A percentile compares a stretch with the other conserved stretches of the same genome.
These are phyloP conservation scores for Oreochromis mossambicus DNA, from an alignment of 2,797 vertebrate species.

Conservation along the genomic window DNA sequence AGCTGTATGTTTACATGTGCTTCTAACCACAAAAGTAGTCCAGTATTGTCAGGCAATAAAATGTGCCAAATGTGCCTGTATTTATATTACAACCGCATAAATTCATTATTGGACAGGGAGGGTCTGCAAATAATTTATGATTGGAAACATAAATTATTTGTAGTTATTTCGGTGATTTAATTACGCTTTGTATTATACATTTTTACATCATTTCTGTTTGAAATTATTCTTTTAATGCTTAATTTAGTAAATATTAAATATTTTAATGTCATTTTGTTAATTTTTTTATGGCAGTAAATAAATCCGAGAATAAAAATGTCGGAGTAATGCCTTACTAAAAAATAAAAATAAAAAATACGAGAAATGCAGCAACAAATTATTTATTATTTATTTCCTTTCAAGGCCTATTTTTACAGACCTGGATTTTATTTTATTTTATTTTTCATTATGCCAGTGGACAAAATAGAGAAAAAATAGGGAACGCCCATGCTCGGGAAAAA, in stretches of 20 bases:
- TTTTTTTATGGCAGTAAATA: not conserved
- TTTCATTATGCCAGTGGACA: not conserved
- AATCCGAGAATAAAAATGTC: not conserved
- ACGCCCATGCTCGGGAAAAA: not conserved
- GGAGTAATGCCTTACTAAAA: not conserved
- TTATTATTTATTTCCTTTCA: not conserved
- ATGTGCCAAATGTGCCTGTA: not conserved
- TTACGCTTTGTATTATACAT: not conserved
- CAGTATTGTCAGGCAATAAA: not conserved
- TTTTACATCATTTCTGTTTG: not conserved
- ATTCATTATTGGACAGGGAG: not conserved
- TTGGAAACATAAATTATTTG: not conserved
- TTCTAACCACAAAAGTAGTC: not conserved
- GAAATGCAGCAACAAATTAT: not conserved
- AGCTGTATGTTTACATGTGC: not conserved
- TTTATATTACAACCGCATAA: not conserved
- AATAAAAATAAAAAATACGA: not conserved
- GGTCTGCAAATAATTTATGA: not conserved
- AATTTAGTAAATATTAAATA: not conserved
- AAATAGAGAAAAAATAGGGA: rapidly evolving
- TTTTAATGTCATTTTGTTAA: not conserved
- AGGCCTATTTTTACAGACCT: not conserved
- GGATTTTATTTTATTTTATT: not conserved
- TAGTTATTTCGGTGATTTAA: rapidly evolving
- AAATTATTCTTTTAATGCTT: not conserved